phyloP scores from a whole-genome alignment of 2,113 vertebrate species.

The Poeciliopsis turrubarensis region DNA sequence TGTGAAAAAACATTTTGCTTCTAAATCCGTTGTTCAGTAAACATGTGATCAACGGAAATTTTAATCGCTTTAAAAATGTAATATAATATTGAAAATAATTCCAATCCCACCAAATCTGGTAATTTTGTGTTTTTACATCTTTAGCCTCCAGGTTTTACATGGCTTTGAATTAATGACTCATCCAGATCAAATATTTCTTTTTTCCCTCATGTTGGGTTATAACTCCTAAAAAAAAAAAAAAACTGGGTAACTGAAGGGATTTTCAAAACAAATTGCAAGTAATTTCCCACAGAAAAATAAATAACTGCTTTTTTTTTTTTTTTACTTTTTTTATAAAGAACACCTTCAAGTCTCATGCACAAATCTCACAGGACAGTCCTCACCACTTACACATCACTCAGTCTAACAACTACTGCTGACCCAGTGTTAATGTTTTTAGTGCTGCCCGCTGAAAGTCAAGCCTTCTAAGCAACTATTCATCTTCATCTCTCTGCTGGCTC shows the following conservation, averaged over 20 bases:
- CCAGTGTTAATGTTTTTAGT: slow-evolving; percentile 64
- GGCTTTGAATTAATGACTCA: not conserved
- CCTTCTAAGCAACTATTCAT: slow-evolving; percentile 62
- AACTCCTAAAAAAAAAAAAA: too few relatives aligned
- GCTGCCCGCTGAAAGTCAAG: slow-evolving; percentile 61
- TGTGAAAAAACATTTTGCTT: not conserved
- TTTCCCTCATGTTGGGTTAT: too few relatives aligned
- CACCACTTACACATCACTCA: slow-evolving; percentile 3
- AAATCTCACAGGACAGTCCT: slow-evolving; percentile 6
- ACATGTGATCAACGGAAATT: not conserved
- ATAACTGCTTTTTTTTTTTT: too few relatives aligned
- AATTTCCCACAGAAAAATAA: too few relatives aligned
- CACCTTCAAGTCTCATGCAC: not conserved
- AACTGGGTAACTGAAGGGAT: too few relatives aligned
- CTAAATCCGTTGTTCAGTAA: not conserved
- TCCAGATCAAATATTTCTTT: not conserved
- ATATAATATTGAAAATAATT: not conserved
- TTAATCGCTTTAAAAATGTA: not conserved
- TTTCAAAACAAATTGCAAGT: too few relatives aligned
- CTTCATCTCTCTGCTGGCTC: slow-evolving; percentile 60
- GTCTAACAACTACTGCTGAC: slow-evolving; percentile 54
- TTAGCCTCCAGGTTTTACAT: not conserved
- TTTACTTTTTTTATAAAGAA: not conserved
- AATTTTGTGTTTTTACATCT: not conserved
- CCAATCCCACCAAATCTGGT: not conserved